These are phyloP conservation scores for Urocitellus parryii DNA, from an alignment of 2,113 vertebrate species.

Conservation along the genomic window DNA sequence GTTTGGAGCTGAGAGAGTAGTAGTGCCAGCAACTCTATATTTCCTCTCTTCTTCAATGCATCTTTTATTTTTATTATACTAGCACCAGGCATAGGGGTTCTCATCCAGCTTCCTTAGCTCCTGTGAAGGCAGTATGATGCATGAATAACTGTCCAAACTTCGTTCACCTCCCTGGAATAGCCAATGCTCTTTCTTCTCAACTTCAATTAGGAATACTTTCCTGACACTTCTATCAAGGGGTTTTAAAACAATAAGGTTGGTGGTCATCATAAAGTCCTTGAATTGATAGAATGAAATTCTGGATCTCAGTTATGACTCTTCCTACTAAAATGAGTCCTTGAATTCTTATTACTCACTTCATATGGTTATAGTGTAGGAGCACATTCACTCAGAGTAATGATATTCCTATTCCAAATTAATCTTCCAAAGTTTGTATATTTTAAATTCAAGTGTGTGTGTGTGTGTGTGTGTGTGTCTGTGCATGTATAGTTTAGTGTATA, in stretches of 20 bases:
- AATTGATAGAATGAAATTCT: neutral
- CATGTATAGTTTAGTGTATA: neutral
- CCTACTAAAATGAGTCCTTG: neutral
- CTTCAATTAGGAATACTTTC: neutral
- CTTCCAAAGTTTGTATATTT: neutral
- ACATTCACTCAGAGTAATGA: neutral
- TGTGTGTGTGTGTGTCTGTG: neutral
- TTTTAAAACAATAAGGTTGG: neutral
- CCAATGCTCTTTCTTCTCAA: neutral
- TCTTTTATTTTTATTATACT: neutral
- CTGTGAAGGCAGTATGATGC: neutral
- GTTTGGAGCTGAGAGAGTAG: neutral
- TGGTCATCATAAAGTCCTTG: neutral
- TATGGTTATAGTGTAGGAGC: neutral
- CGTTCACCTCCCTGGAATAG: neutral
- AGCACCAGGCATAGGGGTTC: neutral
- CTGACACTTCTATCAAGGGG: neutral
- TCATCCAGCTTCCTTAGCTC: neutral
- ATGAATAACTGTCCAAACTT: neutral
- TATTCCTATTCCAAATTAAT: neutral
- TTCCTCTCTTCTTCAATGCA: neutral
- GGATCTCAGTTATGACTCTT: neutral
- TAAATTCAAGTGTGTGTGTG: neutral
- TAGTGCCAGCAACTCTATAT: neutral
- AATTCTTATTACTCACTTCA: neutral